These are phyloP conservation scores for Ypsolopha scabrella DNA, from an alignment of 2,888 invertebrate genomes.

Conservation along the genomic window DNA sequence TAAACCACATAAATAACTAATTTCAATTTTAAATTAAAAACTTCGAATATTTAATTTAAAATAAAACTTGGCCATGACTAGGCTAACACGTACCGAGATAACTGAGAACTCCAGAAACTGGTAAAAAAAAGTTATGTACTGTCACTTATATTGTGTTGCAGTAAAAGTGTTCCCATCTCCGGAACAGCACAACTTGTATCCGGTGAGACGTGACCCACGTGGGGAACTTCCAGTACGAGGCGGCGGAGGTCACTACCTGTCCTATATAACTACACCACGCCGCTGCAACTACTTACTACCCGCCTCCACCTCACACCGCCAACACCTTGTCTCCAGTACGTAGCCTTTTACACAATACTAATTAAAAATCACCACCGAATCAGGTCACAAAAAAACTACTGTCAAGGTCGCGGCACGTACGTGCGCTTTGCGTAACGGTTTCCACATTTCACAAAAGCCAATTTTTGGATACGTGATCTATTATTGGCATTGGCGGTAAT, in stretches of 20 bases:
- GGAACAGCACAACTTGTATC: no score
- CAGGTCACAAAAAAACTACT: background rate
- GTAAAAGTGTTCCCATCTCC: background rate
- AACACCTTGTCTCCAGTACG: slow-evolving; percentile 26
- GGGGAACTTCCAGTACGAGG: slow-evolving; percentile 36
- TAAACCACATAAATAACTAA: no score
- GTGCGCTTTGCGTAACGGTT: background rate
- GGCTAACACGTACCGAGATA: no score
- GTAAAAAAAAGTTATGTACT: no score
- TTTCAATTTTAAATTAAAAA: no score
- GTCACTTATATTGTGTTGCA: background rate
- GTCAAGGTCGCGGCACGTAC: slow-evolving; percentile 4
- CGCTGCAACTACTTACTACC: slow-evolving; percentile 49
- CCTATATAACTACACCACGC: slow-evolving; percentile 57
- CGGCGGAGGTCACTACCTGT: slow-evolving; percentile 53
- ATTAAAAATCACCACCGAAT: background rate
- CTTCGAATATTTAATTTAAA: no score
- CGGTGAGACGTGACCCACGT: background rate
- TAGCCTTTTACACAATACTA: background rate
- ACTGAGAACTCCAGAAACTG: no score
- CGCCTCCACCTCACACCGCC: slow-evolving; percentile 46
- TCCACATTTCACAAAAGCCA: background rate
- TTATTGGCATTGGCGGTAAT: slow-evolving; percentile 2
- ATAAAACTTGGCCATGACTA: no score
- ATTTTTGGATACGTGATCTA: slow-evolving; percentile 1